phyloP scores from a whole-genome alignment of 2,797 vertebrate species.

The Callimico goeldii region DNA sequence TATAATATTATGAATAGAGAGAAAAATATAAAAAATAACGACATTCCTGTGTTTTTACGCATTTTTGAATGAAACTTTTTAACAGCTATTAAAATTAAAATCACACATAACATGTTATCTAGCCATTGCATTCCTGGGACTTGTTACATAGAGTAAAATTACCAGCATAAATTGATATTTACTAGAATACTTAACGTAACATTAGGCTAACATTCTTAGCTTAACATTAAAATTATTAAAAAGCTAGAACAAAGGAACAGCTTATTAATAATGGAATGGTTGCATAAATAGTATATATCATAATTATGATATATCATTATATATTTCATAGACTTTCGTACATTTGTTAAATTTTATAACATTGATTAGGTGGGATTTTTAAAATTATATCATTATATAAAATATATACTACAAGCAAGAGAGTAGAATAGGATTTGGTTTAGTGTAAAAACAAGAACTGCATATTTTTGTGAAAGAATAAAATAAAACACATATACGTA shows the following conservation, averaged over 20 bases:
- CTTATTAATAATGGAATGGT: not conserved
- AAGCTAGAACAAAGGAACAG: not conserved
- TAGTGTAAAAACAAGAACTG: not conserved
- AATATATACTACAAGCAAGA: not conserved
- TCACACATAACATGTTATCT: not conserved
- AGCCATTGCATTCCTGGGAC: not conserved
- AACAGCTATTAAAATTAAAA: slow-evolving; percentile 50
- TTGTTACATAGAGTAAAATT: not conserved
- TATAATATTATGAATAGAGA: not conserved
- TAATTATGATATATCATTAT: not conserved
- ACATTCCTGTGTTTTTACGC: not conserved
- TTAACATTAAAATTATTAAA: slow-evolving; percentile 12
- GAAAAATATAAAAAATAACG: slow-evolving; percentile 5
- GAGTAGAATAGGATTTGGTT: not conserved
- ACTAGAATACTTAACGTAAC: not conserved
- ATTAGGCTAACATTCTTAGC: not conserved
- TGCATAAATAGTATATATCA: not conserved
- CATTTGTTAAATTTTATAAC: not conserved
- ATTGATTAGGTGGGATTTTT: not conserved
- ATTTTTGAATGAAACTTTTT: slow-evolving; percentile 29
- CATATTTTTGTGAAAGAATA: not conserved
- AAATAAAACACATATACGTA: not conserved
- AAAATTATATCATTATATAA: not conserved
- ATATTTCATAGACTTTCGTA: not conserved
- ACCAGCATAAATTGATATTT: not conserved